Base-by-base conservation (phyloP, 2,888 invertebrate species). In the Eubasilissa splendida region DNA sequence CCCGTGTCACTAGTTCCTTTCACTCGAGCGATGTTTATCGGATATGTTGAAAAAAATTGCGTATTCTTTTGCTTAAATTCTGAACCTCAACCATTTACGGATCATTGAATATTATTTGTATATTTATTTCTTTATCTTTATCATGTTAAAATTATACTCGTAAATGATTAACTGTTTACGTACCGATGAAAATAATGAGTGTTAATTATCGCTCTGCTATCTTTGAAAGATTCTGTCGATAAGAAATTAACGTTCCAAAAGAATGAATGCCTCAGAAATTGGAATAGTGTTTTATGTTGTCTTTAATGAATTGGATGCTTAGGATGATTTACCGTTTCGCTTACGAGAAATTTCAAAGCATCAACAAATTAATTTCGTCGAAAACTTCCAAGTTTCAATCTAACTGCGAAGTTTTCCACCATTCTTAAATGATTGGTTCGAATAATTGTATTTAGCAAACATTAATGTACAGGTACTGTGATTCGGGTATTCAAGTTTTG, bases 371-470 rank as follows among this genome's bases (percentile, higher is more conserved):
- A 68, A 68, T 52, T 9, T 50, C 50, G 14, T 68, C 68, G 14
- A 50, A 68, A 68, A 68, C 68, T 68, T 68, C 68, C 12, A 68
- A 58, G 58, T 58, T 58, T 58, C 58, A 58, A 58, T 58, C 58
- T n/a, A 58, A 58, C 58, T 9, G 9, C 42, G 42, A 58, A 58
- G n/a, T n/a, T n/a, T 11, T n/a, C 11, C 4, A 0, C 58, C 4
- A 58, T 9, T 58, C n/a, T 58, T 58, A 58, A 58, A 9, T 42
- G 42, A 42, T 58, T 58, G 58, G 58, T 58, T 58, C n/a, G 9
- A 58, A 58, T 58, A 58, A 58, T 58, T 11, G 3, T 58, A 22
- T n/a, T 58, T 10, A 11, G 4, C 4, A 4, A 42, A 42, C 42
- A 42, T 42, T 42, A 4, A 42, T 42, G 2, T 5, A 42, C 7